Evolutionary conservation across 1,140 invertebrate genomes (phyloP).

Genomic region (Eciton burchellii): DNA sequence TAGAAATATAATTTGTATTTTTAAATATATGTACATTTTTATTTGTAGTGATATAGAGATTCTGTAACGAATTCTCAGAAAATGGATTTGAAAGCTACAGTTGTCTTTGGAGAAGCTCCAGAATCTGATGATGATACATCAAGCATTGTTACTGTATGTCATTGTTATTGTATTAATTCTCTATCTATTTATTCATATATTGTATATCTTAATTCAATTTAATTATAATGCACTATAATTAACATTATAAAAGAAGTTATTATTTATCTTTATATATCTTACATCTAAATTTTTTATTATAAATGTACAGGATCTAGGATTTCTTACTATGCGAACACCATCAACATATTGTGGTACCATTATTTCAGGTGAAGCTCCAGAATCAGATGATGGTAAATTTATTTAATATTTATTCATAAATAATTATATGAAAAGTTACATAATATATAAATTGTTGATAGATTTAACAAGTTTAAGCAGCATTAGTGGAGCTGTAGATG

Average conservation of each 20-base stretch:
- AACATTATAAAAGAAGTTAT: no score
- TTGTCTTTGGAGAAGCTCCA: constrained; percentile 83
- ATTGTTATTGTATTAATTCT: no score
- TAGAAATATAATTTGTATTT: not conserved
- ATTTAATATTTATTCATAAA: not conserved
- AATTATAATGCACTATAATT: no score
- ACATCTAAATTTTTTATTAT: no score
- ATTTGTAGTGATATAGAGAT: constrained; percentile 14
- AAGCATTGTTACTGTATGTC: constrained; percentile 77
- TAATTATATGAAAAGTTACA: constrained; percentile 15
- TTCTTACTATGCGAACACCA: constrained; percentile 71
- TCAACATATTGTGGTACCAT: constrained; percentile 81
- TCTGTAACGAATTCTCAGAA: not conserved
- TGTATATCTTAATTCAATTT: no score
- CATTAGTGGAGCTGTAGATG: constrained; percentile 81
- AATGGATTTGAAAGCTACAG: constrained; percentile 83
- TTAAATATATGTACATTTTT: not conserved
- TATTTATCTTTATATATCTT: no score
- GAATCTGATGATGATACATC: constrained; percentile 84
- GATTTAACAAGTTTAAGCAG: constrained; percentile 81
- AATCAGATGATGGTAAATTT: constrained; percentile 82
- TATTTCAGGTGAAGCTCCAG: constrained; percentile 83
- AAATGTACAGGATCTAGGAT: constrained; percentile 75
- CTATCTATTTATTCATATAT: no score
- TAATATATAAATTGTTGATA: constrained; percentile 54